Base-by-base conservation (phyloP, 2,888 invertebrate species). In the Lamproptera curius region DNA sequence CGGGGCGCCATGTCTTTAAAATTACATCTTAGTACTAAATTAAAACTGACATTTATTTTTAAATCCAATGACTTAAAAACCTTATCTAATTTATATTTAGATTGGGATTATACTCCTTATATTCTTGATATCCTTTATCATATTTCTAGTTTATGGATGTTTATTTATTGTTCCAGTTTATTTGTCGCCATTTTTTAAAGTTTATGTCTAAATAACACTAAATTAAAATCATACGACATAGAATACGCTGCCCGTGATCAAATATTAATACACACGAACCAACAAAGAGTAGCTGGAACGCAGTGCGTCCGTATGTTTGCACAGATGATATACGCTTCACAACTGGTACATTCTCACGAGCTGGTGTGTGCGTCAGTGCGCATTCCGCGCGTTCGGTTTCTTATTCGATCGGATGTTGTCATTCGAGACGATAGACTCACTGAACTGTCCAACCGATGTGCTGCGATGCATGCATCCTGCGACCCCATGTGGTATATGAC, bases 381-480 rank as follows among this genome's bases (percentile, higher is more conserved):
- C 48, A 49, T 49, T 43, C 48, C 42, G 26, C 13, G 11, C 26
- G 35, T 10, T 26, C 16, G 8, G 33, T n/a, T n/a, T 39, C 48
- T 39, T 23, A 31, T 33, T 39, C 48, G 38, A 39, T 20, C 39
- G 48, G 14, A 39, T 16, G 8, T 36, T 14, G 31, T 26, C 35
- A 17, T 10, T 16, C 34, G 39, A 17, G 13, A 34, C 16, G n/a
- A n/a, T n/a, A n/a, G 31, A 43, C 16, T 43, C 39, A 49, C 37
- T 43, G 39, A 49, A 40, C 35, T 43, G 34, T 43, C 43, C 16
- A 42, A 49, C 43, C 31, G 39, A 35, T 49, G 33, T 43, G 26
- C 14, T 15, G 16, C 33, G n/a, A n/a, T n/a, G n/a, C n/a, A n/a
- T n/a, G n/a, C n/a, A n/a, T 42, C 13, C 42, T 23, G 23, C 23